These are phyloP conservation scores for Amiota communis DNA, from an alignment of 2,888 invertebrate genomes.

Conservation along the genomic window DNA sequence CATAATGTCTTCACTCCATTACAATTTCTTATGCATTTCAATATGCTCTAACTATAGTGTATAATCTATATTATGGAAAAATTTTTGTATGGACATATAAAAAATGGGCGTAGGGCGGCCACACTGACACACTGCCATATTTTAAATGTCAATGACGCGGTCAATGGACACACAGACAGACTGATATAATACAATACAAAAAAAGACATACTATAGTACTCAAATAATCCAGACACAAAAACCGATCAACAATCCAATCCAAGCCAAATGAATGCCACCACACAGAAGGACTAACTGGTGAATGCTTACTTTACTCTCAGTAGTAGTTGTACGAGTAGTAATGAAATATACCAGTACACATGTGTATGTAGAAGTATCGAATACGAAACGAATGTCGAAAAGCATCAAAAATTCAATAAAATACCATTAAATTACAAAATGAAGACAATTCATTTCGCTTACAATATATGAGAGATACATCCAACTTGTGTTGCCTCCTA, in stretches of 20 bases:
- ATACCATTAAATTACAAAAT: constrained; percentile 70
- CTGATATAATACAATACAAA: neutral
- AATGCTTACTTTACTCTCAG: too few relatives aligned
- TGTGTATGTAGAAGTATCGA: neutral
- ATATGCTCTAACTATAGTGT: too few relatives aligned
- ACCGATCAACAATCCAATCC: constrained; percentile 21
- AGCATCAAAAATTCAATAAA: constrained; percentile 67
- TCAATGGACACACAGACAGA: constrained; percentile 12
- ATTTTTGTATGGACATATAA: constrained; percentile 38
- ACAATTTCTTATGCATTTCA: too few relatives aligned
- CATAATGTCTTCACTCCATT: too few relatives aligned
- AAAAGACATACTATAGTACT: neutral
- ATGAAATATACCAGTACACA: neutral
- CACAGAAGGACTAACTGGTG: too few relatives aligned
- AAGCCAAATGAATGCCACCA: neutral
- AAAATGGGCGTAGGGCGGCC: constrained; percentile 70
- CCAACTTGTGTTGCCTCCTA: constrained; percentile 37
- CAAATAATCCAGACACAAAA: constrained; percentile 15
- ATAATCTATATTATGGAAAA: too few relatives aligned
- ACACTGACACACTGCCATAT: constrained; percentile 70
- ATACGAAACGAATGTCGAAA: constrained; percentile 47
- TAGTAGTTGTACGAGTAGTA: too few relatives aligned
- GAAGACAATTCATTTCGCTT: constrained; percentile 63
- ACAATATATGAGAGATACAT: too few relatives aligned
- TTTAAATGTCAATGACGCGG: constrained; percentile 64